Evolutionary conservation across 2,113 vertebrate species (phyloP).

Genomic region (Murina feae): DNA sequence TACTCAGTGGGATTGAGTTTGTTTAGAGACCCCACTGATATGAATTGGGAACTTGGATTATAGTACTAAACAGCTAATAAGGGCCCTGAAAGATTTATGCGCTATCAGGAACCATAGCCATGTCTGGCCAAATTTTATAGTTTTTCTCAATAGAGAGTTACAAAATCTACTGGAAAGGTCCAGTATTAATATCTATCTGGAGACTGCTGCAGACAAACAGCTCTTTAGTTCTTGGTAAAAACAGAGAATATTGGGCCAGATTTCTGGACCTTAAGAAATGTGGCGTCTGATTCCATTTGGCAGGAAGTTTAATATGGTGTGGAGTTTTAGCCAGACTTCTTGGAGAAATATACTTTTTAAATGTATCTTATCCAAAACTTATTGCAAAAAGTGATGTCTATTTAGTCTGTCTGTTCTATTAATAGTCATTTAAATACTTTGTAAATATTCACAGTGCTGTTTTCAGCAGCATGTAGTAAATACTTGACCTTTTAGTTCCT

Average conservation of each 20-base stretch:
- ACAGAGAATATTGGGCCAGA: constrained; percentile 46
- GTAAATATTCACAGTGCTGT: background rate
- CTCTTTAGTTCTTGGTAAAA: constrained; percentile 63
- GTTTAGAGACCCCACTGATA: background rate
- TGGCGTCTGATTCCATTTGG: constrained; percentile 53
- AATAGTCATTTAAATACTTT: constrained; percentile 1
- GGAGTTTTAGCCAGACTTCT: constrained; percentile 62
- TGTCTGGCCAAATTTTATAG: constrained; percentile 52
- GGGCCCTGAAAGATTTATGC: constrained; percentile 35
- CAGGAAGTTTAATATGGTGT: constrained; percentile 59
- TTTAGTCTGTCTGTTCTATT: background rate
- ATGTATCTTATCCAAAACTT: constrained; percentile 6
- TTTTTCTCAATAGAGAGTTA: constrained; percentile 69
- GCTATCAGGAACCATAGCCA: constrained; percentile 38
- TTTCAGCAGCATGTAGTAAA: background rate
- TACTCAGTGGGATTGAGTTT: background rate
- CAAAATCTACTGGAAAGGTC: constrained; percentile 57
- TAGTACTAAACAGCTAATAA: constrained; percentile 2
- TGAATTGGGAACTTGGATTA: constrained; percentile 1
- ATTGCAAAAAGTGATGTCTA: background rate
- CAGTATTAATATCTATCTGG: constrained; percentile 49
- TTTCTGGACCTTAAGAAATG: constrained; percentile 60
- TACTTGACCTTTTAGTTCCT: background rate
- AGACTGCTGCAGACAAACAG: constrained; percentile 62
- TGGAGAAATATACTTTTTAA: constrained; percentile 38